These are phyloP conservation scores for Falco cherrug DNA, from an alignment of 2,797 vertebrate species.

Conservation along the genomic window DNA sequence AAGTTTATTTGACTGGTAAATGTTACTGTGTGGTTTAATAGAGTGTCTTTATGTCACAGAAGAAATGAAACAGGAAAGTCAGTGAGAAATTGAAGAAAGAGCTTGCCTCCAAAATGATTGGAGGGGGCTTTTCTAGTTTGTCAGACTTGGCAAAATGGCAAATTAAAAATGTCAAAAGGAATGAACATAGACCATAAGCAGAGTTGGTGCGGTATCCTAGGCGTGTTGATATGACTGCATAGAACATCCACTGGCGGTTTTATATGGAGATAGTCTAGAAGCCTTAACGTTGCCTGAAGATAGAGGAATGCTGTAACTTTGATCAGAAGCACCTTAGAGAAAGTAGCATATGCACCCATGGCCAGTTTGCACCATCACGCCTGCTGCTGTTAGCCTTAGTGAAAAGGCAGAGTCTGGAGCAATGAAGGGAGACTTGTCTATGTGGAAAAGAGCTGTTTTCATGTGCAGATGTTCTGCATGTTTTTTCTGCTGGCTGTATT, in stretches of 20 bases:
- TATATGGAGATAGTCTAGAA: not conserved
- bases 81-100: not conserved
- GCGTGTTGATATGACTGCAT: not conserved
- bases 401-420: not conserved
- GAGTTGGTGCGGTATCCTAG: not conserved
- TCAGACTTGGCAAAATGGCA: not conserved
- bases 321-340: not conserved
- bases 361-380: not conserved
- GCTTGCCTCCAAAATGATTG: not conserved
- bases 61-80: not conserved
- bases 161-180: not conserved
- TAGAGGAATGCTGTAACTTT: not conserved
- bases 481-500: not conserved
- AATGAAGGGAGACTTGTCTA: not conserved
- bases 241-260: not conserved
- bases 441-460: not conserved
- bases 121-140: not conserved
- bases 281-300: not conserved
- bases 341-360: fast-evolving
- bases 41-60: not conserved
- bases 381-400: not conserved
- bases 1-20: not conserved
- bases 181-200: fast-evolving
- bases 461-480: too few relatives aligned
- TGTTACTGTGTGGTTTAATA: not conserved